These are phyloP conservation scores for Patella depressa DNA, from an alignment of 2,888 invertebrate genomes.

Conservation along the genomic window DNA sequence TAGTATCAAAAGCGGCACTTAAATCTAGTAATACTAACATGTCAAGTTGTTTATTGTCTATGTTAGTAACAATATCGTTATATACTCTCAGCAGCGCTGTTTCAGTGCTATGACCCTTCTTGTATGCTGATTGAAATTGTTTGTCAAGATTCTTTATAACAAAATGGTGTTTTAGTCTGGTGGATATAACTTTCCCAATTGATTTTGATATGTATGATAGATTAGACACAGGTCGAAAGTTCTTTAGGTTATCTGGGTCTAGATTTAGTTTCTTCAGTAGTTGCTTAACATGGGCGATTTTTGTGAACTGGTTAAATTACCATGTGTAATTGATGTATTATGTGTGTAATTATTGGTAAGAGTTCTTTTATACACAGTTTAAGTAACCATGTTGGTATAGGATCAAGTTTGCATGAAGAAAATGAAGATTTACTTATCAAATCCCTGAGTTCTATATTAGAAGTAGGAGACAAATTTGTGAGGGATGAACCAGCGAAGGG, in stretches of 20 bases:
- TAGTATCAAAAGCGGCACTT: slow-evolving; percentile 1
- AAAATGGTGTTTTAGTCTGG: too few relatives aligned
- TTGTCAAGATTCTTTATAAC: too few relatives aligned
- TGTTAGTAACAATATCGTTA: too few relatives aligned
- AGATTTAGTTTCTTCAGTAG: background rate
- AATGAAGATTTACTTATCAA: too few relatives aligned
- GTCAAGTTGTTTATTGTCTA: background rate
- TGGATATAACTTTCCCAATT: too few relatives aligned
- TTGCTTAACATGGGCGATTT: background rate
- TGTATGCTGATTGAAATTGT: too few relatives aligned
- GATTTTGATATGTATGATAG: background rate
- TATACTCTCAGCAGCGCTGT: too few relatives aligned
- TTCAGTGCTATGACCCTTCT: too few relatives aligned
- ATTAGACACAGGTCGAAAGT: background rate
- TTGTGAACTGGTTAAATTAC: too few relatives aligned
- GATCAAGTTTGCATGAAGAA: background rate
- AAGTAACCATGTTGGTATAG: background rate
- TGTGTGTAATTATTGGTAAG: background rate
- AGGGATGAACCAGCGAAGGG: too few relatives aligned
- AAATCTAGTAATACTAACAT: background rate
- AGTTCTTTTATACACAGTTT: background rate
- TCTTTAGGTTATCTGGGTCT: background rate
- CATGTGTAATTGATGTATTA: background rate
- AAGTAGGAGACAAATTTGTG: too few relatives aligned
- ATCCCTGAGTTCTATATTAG: too few relatives aligned